These are phyloP conservation scores for Neopipo cinnamomea DNA, from an alignment of 2,113 vertebrate genomes.

Conservation along the genomic window DNA sequence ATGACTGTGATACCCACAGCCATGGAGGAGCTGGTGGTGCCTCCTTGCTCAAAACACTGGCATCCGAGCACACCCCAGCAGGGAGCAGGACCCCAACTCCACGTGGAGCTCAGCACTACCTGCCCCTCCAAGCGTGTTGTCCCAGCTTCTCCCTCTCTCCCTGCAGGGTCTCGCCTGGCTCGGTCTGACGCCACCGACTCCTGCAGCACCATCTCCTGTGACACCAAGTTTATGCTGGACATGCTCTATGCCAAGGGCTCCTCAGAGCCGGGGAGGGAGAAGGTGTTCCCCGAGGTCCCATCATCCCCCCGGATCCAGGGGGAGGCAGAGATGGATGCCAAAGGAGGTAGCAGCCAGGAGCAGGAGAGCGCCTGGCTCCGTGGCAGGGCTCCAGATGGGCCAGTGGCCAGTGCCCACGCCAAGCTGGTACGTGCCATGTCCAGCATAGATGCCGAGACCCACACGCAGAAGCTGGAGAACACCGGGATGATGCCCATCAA, in stretches of 20 bases:
- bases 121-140: background rate
- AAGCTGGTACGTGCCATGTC: slow-evolving; percentile 70
- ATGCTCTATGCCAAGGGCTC: slow-evolving; percentile 78
- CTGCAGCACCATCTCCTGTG: slow-evolving; percentile 72
- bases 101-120: background rate
- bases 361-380: background rate
- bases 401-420: slow-evolving; percentile 27
- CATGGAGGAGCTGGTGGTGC: background rate
- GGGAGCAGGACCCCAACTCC: background rate
- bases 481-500: slow-evolving; percentile 73
- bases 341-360: background rate
- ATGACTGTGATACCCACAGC: background rate
- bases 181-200: slow-evolving; percentile 32
- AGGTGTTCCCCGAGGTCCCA: background rate
- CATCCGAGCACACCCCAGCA: background rate
- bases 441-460: slow-evolving; percentile 80
- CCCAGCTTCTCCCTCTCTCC: background rate
- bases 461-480: slow-evolving; percentile 74
- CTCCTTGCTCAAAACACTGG: fast-evolving
- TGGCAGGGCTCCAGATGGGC: background rate
- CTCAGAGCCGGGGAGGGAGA: background rate
- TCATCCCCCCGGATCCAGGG: background rate
- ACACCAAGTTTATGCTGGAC: slow-evolving; percentile 79
- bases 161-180: slow-evolving; percentile 40
- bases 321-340: background rate